Evolutionary conservation across 2,888 invertebrate species (phyloP).

Genomic region (Stomorhina lunata): DNA sequence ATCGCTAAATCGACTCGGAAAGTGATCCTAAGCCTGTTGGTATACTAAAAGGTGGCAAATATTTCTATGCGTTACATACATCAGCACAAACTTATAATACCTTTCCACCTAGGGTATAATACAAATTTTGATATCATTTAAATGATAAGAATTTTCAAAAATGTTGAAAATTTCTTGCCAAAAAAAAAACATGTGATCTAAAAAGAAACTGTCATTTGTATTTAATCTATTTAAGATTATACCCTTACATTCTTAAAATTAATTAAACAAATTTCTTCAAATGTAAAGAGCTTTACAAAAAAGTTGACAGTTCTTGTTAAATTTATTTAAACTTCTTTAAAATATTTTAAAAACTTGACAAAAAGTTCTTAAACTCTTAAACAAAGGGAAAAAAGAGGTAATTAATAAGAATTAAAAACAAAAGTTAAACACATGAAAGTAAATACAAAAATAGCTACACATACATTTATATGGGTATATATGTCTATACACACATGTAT

Average conservation of each 20-base stretch:
- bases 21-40: too few species aligned
- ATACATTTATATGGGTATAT: background rate
- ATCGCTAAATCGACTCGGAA: too few species aligned
- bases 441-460: constrained; percentile 23
- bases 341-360: background rate
- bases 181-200: too few species aligned
- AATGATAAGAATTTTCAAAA: too few species aligned
- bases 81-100: too few species aligned
- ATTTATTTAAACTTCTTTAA: background rate
- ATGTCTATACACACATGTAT: background rate
- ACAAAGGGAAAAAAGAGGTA: constrained; percentile 14
- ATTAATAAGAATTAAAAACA: constrained; percentile 64
- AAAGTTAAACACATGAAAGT: constrained; percentile 41
- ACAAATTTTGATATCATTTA: too few species aligned
- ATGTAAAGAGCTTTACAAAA: background rate
- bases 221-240: too few species aligned
- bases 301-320: constrained; percentile 10
- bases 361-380: background rate
- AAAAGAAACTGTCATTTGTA: too few species aligned
- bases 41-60: too few species aligned
- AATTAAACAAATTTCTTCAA: background rate
- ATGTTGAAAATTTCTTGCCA: too few species aligned
- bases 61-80: too few species aligned
- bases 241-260: background rate
- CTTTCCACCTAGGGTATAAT: too few species aligned